Conservation (phyloP, 2,113 vertebrate genomes). For the Pimephales promelas region DNA sequence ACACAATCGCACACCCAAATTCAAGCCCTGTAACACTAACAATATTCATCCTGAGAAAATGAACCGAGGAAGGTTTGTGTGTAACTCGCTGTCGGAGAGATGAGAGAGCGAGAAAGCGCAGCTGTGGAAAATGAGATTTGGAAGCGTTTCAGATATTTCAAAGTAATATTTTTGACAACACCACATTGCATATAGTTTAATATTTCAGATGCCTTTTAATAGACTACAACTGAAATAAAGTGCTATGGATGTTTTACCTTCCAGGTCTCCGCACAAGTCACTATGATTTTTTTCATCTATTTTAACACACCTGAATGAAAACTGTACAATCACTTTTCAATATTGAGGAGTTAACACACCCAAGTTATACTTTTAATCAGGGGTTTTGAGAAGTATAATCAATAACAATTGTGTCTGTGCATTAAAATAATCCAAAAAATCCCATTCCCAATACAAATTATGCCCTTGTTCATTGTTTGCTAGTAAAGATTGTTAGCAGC, state of each 20-base stretch:
- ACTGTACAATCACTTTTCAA: not conserved
- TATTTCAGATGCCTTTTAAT: too few relatives aligned
- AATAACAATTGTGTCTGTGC: not conserved
- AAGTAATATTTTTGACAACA: too few relatives aligned
- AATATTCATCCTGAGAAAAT: too few relatives aligned
- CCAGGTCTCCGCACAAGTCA: not conserved
- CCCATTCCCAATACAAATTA: constrained; percentile 3
- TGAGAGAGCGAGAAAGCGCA: too few relatives aligned
- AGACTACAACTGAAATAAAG: not conserved
- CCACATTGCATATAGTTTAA: too few relatives aligned
- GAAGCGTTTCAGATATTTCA: too few relatives aligned
- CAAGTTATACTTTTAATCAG: not conserved
- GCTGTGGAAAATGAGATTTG: too few relatives aligned
- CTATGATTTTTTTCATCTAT: not conserved
- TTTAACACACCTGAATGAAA: not conserved
- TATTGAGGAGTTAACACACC: not conserved
- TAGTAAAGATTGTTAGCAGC: constrained; percentile 20
- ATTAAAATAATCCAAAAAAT: not conserved
- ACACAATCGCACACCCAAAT: too few relatives aligned
- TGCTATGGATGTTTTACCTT: not conserved
- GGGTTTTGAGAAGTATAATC: not conserved
- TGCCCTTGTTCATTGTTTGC: not conserved
- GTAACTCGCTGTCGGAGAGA: too few relatives aligned
- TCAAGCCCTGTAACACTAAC: too few relatives aligned
- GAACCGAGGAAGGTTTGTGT: too few relatives aligned